Conservation (phyloP, 92 coral and sea anemone genomes). For the Epizoanthus illoricatus region DNA sequence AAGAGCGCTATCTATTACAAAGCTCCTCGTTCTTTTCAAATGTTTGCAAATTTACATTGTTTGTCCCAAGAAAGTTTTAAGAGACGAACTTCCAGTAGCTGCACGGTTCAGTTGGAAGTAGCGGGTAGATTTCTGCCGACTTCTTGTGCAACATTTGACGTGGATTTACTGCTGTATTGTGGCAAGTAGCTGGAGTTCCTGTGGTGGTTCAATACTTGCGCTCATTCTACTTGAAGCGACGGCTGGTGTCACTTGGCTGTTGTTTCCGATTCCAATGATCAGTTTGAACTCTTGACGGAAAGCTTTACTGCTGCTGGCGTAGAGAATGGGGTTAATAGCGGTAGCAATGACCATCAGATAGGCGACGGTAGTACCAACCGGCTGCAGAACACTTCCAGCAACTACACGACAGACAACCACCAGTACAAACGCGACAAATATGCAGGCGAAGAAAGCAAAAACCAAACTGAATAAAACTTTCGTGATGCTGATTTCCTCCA, state of each 20-base stretch:
- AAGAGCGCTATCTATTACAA: no score
- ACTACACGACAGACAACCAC: conserved; percentile 13
- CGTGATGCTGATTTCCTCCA: conserved; percentile 16
- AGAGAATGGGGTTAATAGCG: conserved; percentile 20
- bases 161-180: no score
- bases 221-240: no score
- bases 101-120: no score
- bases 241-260: neutral
- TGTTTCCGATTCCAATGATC: neutral
- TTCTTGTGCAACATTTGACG: no score
- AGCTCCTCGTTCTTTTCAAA: no score
- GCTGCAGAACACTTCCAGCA: neutral
- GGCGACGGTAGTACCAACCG: neutral
- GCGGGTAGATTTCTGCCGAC: no score
- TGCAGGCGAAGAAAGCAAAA: conserved; percentile 18
- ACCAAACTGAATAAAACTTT: conserved; percentile 7
- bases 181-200: no score
- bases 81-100: no score
- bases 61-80: no score
- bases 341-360: conserved; percentile 14
- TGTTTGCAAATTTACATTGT: no score
- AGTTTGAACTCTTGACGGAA: conserved; percentile 13
- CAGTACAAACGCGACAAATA: conserved; percentile 5
- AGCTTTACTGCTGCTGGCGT: conserved; percentile 13
- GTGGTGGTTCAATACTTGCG: no score